phyloP scores from a whole-genome alignment of 1,140 invertebrate species.

The Leptopilina clavipes region DNA sequence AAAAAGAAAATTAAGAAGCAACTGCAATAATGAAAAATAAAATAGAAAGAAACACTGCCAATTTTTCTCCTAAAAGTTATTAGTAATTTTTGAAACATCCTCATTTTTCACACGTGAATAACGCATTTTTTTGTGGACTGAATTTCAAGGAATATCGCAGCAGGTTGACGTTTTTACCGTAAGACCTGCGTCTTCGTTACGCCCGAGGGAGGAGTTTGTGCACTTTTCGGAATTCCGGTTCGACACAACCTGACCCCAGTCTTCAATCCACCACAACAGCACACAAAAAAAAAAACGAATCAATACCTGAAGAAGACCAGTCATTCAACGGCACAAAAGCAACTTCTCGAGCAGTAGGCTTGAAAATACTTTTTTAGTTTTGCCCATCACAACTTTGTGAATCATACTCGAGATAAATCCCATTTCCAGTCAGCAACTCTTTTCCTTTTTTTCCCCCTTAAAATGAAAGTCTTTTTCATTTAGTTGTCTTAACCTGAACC shows the following conservation, averaged over 20 bases:
- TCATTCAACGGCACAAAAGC: constrained; percentile 9
- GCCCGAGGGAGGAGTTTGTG: constrained; percentile 1
- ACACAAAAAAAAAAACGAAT: not conserved
- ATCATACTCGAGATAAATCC: too few relatives aligned
- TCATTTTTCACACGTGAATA: constrained; percentile 4
- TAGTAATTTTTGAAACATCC: not conserved
- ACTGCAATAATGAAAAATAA: too few relatives aligned
- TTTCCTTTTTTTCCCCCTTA: too few relatives aligned
- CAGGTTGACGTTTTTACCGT: constrained; percentile 23
- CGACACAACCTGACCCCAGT: constrained; percentile 3
- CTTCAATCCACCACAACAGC: not conserved
- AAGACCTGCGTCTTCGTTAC: constrained; percentile 13
- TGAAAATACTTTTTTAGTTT: not conserved
- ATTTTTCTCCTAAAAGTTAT: too few relatives aligned
- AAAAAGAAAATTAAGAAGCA: too few relatives aligned
- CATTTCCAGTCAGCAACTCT: too few relatives aligned
- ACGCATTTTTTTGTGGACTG: not conserved
- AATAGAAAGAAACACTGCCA: too few relatives aligned
- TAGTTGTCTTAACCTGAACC: too few relatives aligned
- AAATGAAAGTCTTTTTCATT: too few relatives aligned
- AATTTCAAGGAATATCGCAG: not conserved
- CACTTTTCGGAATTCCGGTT: constrained; percentile 29
- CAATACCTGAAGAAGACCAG: constrained; percentile 21
- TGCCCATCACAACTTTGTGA: not conserved
- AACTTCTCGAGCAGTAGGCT: not conserved